Evolutionary conservation across 2,797 vertebrate genomes (phyloP).

Genomic region (Nyctibius grandis): DNA sequence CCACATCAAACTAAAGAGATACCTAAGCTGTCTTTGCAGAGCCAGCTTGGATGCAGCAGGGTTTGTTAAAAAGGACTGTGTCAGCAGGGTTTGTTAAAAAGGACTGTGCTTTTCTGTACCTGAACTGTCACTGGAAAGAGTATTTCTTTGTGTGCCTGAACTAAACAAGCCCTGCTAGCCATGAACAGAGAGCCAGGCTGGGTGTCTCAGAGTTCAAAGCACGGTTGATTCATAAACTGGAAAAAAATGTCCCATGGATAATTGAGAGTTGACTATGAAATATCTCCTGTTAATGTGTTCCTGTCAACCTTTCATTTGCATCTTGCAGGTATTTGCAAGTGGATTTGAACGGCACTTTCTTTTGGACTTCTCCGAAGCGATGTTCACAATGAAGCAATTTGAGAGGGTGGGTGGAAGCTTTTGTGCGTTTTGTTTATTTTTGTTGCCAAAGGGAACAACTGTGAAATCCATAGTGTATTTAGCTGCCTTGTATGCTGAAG

Average conservation of each 20-base stretch:
- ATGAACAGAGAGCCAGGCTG: not conserved
- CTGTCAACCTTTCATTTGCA: not conserved
- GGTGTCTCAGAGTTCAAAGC: not conserved
- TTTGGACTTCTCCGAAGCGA: slow-evolving; percentile 86
- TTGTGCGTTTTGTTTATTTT: not conserved
- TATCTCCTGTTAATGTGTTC: not conserved
- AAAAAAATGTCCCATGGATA: not conserved
- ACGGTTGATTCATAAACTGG: not conserved
- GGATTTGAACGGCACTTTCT: slow-evolving; percentile 77
- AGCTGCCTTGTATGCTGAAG: not conserved
- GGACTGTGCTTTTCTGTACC: not conserved
- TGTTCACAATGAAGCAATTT: slow-evolving; percentile 92
- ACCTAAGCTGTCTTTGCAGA: not conserved
- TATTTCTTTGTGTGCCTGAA: not conserved
- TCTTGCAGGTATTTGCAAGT: slow-evolving; percentile 84
- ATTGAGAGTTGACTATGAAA: not conserved
- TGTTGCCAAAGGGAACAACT: not conserved
- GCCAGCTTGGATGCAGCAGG: not conserved
- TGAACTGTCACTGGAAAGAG: not conserved
- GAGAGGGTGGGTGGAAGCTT: slow-evolving; percentile 81
- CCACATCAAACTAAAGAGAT: not conserved
- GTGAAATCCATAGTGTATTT: not conserved
- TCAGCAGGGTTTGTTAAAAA: not conserved
- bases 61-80: not conserved
- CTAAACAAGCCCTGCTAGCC: not conserved